These are phyloP conservation scores for Columba livia DNA, from an alignment of 2,113 vertebrate species.

Conservation along the genomic window DNA sequence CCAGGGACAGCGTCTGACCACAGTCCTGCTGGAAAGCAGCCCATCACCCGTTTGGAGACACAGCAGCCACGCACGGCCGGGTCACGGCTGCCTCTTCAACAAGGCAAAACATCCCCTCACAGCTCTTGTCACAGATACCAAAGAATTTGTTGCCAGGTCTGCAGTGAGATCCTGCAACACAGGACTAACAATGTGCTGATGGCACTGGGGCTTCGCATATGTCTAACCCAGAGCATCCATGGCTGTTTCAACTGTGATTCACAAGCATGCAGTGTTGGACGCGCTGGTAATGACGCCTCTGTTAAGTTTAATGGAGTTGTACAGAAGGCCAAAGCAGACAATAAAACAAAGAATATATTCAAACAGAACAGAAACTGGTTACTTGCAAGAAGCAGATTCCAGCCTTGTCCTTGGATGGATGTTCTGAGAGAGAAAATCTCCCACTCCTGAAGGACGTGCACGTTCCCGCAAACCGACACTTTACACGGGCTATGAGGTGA, in stretches of 20 bases:
- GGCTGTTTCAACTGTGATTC: neutral
- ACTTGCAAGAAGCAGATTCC: neutral
- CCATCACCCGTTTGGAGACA: neutral
- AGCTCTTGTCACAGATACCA: constrained; percentile 50
- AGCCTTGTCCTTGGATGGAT: neutral
- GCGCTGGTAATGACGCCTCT: neutral
- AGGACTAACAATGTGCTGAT: neutral
- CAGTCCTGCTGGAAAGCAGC: neutral
- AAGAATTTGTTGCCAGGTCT: constrained; percentile 61
- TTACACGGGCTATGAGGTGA: fast-evolving
- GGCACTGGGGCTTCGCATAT: neutral
- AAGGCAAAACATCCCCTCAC: constrained; percentile 33
- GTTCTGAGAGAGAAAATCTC: neutral
- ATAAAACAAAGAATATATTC: too few species aligned
- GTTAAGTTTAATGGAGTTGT: too few species aligned
- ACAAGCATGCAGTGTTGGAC: fast-evolving
- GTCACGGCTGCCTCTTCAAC: constrained; percentile 56
- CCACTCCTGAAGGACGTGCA: neutral
- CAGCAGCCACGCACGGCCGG: constrained; percentile 65
- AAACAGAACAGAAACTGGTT: too few species aligned
- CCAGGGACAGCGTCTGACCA: too few species aligned
- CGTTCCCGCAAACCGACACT: neutral
- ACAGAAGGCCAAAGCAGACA: too few species aligned
- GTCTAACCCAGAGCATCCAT: neutral
- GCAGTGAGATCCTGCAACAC: neutral